Conservation (phyloP, 2,113 vertebrate species). For the Pomatorhinus ruficollis region DNA sequence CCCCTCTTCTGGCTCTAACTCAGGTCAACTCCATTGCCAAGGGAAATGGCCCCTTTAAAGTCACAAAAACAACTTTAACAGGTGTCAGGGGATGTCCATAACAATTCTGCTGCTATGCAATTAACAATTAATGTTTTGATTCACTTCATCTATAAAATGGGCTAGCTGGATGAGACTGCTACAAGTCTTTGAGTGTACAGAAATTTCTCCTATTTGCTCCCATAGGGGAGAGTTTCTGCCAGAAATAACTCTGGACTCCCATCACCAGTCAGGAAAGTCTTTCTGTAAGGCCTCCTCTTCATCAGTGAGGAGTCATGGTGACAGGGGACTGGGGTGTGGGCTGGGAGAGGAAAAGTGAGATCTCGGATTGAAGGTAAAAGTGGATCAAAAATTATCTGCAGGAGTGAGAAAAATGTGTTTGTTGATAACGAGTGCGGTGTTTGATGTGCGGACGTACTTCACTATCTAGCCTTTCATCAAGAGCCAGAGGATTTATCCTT, state of each 20-base stretch:
- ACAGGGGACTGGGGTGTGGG: not conserved
- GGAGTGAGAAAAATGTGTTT: not conserved
- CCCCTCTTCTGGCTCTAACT: not conserved
- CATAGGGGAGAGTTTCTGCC: not conserved
- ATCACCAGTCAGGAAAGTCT: not conserved
- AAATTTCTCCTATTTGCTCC: not conserved
- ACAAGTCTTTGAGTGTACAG: not conserved
- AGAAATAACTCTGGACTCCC: not conserved
- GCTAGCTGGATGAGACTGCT: not conserved
- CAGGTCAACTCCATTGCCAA: not conserved
- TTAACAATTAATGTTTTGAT: not conserved
- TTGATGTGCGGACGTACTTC: not conserved
- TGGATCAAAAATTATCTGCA: not conserved
- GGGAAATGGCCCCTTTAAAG: not conserved
- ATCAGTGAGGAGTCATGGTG: not conserved
- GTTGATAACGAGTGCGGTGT: not conserved
- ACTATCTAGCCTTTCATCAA: slow-evolving; percentile 28
- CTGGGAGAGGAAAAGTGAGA: not conserved
- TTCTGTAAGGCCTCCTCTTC: not conserved
- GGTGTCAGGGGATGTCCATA: not conserved
- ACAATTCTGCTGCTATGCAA: not conserved
- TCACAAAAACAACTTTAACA: not conserved
- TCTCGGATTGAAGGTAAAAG: not conserved
- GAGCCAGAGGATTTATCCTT: slow-evolving; percentile 41
- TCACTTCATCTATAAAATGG: not conserved